Evolutionary conservation across 2,113 vertebrate genomes (phyloP), one percentile per base, ranked within the genome.

Genomic region (Clarias gariepinus): DNA sequence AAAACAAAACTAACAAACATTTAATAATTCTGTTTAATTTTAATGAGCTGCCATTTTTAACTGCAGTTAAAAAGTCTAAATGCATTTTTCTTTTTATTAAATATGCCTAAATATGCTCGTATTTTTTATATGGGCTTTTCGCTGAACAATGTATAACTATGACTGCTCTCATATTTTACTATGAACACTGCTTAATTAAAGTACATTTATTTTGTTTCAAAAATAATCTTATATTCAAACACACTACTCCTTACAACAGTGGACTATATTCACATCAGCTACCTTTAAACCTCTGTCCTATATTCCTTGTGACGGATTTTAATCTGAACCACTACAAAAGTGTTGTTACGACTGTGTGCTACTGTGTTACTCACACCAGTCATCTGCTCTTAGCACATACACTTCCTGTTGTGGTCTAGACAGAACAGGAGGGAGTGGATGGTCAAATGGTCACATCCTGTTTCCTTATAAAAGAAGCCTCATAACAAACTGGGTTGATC

Each of bases 391-490:
- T 88, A 81, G 84, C 83, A 83, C 63, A 68, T 83, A 10, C 63
- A 82, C 90, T 90, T 89, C 88, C 86, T 88, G 81, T 53, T 88
- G 63, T 69, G 28, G 82, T 83, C 81, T 81, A 83, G 80, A 86
- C 84, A 87, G 36, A 74, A 76, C 78, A 87, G 85, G 81, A 82
- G 81, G n/a, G 61, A 85, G 28, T n/a, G 74, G 53, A 82, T 58
- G 61, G 63, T 83, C 83, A 87, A 83, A 91, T 88, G 81, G 85
- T 86, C 89, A 88, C 87, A 84, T 78, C 84, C 69, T 86, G 87
- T 84, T 86, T 82, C 60, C 61, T 41, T 77, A 36, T 36, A 36
- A 82, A n/a, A 33, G 19, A 53, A 84, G 60, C n/a, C 23, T 7
- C 12, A 74, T 52, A 73, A 64, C 30, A 64, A 83, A 86, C 60